These are phyloP conservation scores for Eudemis profundana DNA, from an alignment of 2,888 invertebrate genomes.

Conservation along the genomic window DNA sequence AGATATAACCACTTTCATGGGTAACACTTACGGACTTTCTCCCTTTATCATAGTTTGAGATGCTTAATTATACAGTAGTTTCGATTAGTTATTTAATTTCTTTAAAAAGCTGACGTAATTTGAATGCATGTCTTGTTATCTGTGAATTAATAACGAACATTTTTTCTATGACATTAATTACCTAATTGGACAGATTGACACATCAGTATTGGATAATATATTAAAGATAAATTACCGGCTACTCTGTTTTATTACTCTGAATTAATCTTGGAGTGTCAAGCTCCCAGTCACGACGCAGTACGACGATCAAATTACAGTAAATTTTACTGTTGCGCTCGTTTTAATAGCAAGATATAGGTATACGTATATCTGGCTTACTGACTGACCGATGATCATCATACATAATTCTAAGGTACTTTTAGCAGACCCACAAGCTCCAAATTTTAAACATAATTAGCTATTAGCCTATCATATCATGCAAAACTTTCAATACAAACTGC, in stretches of 20 bases:
- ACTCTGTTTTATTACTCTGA: conserved; percentile 34
- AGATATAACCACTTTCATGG: conserved; percentile 31
- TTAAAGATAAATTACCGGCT: conserved; percentile 31
- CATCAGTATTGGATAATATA: conserved; percentile 35
- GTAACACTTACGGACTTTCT: conserved; percentile 32
- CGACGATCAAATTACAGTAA: conserved; percentile 33
- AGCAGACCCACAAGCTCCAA: too few species aligned
- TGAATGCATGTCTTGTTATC: conserved; percentile 22
- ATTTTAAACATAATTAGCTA: too few species aligned
- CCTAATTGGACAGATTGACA: conserved; percentile 40
- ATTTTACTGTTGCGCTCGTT: conserved; percentile 13
- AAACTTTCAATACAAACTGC: too few species aligned
- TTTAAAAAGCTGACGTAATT: conserved; percentile 21
- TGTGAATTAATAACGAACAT: conserved; percentile 32
- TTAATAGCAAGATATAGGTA: not conserved
- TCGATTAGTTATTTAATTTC: conserved; percentile 30
- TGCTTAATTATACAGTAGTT: conserved; percentile 38
- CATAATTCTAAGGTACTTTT: too few species aligned
- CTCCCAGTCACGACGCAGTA: conserved; percentile 8
- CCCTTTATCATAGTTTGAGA: conserved; percentile 37
- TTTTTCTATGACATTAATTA: conserved; percentile 36
- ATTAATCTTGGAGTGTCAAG: conserved; percentile 35
- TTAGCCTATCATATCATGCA: too few species aligned
- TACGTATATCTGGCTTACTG: too few species aligned
- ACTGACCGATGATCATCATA: too few species aligned